phyloP scores from a whole-genome alignment of 2,888 invertebrate species.

The Luffia ferchaultella region DNA sequence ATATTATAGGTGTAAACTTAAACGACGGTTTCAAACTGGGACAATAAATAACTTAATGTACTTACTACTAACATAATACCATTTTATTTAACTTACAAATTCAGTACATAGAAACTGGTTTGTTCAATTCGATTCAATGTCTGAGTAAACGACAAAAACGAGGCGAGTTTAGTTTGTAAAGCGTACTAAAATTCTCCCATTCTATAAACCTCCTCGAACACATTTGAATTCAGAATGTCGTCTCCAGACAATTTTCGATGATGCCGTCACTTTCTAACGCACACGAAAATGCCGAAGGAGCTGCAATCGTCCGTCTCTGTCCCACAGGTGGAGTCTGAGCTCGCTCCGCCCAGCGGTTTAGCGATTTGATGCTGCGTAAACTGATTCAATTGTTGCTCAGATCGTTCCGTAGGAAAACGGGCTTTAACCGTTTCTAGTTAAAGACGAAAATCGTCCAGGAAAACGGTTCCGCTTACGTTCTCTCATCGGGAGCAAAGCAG shows the following conservation, averaged over 20 bases:
- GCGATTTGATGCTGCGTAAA: conserved; percentile 68
- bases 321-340: conserved; percentile 54
- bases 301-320: conserved; percentile 44
- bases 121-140: not conserved
- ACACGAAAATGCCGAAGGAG: conserved; percentile 20
- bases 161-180: not conserved
- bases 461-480: conserved; percentile 54
- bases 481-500: conserved; percentile 52
- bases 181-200: not conserved
- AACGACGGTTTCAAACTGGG: too few species aligned
- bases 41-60: too few species aligned
- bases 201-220: conserved; percentile 39
- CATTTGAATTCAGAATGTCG: conserved; percentile 51
- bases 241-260: conserved; percentile 31
- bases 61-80: too few species aligned
- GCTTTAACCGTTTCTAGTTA: conserved; percentile 50
- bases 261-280: conserved; percentile 40
- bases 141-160: not conserved
- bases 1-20: too few species aligned
- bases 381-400: conserved; percentile 63
- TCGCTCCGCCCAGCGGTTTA: conserved; percentile 66
- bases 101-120: not conserved
- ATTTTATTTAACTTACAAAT: too few species aligned
- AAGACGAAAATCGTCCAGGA: conserved; percentile 60
- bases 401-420: conserved; percentile 42